Evolutionary conservation across 2,113 vertebrate species (phyloP).

Genomic region (Trematomus loennbergii): DNA sequence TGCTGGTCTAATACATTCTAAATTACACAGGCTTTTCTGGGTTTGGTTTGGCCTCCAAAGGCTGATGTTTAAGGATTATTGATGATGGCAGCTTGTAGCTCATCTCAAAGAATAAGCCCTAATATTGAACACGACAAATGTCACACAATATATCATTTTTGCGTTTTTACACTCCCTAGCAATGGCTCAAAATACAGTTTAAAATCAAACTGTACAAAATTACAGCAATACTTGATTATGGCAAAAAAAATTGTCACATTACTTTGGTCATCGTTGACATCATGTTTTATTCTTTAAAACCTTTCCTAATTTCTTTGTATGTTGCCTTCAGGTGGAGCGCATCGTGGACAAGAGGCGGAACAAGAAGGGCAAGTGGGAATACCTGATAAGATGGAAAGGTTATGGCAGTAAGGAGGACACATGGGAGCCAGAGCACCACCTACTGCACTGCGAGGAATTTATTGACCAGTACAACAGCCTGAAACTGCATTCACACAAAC

Average conservation of each 20-base stretch:
- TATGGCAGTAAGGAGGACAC: slow-evolving; percentile 97
- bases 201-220: neutral
- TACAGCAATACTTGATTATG: neutral
- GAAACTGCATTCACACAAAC: slow-evolving; percentile 86
- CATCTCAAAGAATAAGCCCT: slow-evolving; percentile 36
- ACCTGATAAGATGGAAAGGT: slow-evolving; percentile 97
- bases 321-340: slow-evolving; percentile 89
- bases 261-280: too few species aligned
- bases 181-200: slow-evolving; percentile 8
- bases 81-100: slow-evolving; percentile 30
- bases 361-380: slow-evolving; percentile 98
- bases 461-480: slow-evolving; percentile 97
- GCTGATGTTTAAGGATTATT: slow-evolving; percentile 41
- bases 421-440: slow-evolving; percentile 96
- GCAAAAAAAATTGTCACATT: too few species aligned
- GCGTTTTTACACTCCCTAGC: slow-evolving; percentile 22
- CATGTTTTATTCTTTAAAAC: too few species aligned
- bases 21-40: neutral
- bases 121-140: slow-evolving; percentile 51
- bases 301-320: slow-evolving; percentile 6
- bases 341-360: slow-evolving; percentile 98
- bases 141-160: slow-evolving; percentile 43
- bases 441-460: slow-evolving; percentile 97
- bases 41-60: slow-evolving; percentile 30
- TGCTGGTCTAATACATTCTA: neutral